Percentiles rank a stretch among this genome's conserved stretches.
Conservation (phyloP, 53 echinoderm and acorn worm species). For the Echinometra lucunter region DNA sequence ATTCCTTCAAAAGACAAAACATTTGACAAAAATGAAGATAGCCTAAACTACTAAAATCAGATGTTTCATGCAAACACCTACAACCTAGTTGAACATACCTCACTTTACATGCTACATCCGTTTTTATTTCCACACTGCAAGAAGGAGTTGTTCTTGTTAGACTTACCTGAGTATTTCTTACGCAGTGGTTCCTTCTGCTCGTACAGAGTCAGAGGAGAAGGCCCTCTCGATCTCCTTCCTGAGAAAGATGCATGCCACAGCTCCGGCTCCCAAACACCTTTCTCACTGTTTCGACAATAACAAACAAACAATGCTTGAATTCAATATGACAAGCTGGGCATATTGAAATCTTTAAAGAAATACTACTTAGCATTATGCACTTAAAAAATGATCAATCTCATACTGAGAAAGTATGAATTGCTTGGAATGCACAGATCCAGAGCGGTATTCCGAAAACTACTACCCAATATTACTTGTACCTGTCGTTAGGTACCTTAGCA, state of each 20-base stretch:
- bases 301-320: background rate
- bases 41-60: background rate
- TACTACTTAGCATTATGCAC: too few species aligned
- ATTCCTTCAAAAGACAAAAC: background rate
- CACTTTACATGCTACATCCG: too few species aligned
- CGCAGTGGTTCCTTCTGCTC: constrained; percentile 75
- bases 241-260: constrained; percentile 86
- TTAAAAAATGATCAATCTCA: too few species aligned
- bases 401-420: too few species aligned
- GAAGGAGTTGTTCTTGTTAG: background rate
- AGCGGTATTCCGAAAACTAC: too few species aligned
- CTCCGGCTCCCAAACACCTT: constrained; percentile 97
- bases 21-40: background rate
- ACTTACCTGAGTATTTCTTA: constrained; percentile 84
- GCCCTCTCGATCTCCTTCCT: constrained; percentile 85
- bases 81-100: too few species aligned
- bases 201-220: constrained; percentile 84
- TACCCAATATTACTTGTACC: too few species aligned
- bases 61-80: background rate
- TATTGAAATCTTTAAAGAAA: too few species aligned
- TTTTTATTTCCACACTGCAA: too few species aligned
- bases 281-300: constrained; percentile 76
- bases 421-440: too few species aligned
- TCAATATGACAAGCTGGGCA: background rate
- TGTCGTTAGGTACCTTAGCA: too few species aligned